Percentiles rank a stretch among this genome's conserved stretches.
Conservation (phyloP, 2,113 vertebrate genomes). For the Ictidomys tridecemlineatus region DNA sequence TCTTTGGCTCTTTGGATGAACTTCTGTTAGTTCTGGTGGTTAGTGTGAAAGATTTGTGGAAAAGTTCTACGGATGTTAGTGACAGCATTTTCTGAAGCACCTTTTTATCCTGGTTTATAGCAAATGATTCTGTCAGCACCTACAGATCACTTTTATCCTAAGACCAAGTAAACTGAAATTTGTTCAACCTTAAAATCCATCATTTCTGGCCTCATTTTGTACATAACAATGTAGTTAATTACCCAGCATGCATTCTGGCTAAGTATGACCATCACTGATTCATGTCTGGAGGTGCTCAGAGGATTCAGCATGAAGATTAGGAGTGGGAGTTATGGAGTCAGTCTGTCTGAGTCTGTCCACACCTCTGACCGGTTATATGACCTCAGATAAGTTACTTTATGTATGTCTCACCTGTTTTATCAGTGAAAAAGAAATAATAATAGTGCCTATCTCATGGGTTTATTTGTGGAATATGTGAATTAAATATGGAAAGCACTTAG, state of each 20-base stretch:
- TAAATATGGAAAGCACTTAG: background rate
- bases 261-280: background rate
- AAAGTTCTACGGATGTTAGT: background rate
- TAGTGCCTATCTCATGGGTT: background rate
- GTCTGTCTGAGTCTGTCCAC: background rate
- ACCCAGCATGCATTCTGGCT: background rate
- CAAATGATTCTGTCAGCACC: background rate
- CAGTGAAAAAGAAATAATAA: slow-evolving; percentile 4
- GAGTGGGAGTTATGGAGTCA: background rate
- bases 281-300: background rate
- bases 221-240: background rate
- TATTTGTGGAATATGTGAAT: background rate
- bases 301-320: background rate
- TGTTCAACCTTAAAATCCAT: slow-evolving; percentile 34
- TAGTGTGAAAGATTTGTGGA: background rate
- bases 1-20: background rate
- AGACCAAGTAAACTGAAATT: background rate
- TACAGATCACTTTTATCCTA: background rate
- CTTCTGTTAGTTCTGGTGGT: background rate
- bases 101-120: background rate
- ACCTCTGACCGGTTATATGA: background rate
- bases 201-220: background rate
- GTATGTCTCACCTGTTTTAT: background rate
- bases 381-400: background rate
- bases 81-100: slow-evolving; percentile 34